Evolutionary conservation across 1,140 invertebrate species (phyloP).

Genomic region (Thaumatotibia leucotreta): DNA sequence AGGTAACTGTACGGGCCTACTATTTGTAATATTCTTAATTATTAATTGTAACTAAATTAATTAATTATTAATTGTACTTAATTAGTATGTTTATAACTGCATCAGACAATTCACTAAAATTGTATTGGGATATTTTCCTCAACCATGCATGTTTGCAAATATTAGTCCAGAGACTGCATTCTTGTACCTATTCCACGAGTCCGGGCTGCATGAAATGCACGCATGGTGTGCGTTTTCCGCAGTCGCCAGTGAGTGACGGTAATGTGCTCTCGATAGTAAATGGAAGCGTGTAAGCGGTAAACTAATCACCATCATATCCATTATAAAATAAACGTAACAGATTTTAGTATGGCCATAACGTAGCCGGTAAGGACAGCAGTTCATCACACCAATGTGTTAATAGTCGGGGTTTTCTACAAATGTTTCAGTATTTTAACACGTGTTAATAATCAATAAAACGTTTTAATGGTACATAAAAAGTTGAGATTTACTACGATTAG

Average conservation of each 20-base stretch:
- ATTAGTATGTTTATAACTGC: no score
- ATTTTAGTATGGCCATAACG: slow-evolving; percentile 17
- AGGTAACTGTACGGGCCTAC: no score
- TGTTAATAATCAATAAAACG: slow-evolving; percentile 75
- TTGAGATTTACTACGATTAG: slow-evolving; percentile 71
- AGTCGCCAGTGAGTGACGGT: neutral
- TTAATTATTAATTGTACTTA: neutral
- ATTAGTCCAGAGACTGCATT: no score
- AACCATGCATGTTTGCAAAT: no score
- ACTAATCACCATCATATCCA: neutral
- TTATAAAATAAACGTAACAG: slow-evolving; percentile 7
- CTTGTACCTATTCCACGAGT: no score
- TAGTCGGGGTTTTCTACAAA: slow-evolving; percentile 67
- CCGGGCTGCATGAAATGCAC: no score
- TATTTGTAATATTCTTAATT: neutral
- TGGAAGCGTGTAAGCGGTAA: neutral
- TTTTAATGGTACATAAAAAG: slow-evolving; percentile 74
- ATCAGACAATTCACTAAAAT: no score
- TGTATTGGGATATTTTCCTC: no score
- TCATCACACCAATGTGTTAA: slow-evolving; percentile 62
- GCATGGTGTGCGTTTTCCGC: neutral
- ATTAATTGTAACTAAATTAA: neutral
- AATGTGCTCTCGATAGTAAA: neutral
- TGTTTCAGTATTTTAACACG: slow-evolving; percentile 71
- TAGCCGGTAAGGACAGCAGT: slow-evolving; percentile 30